These are phyloP conservation scores for Athripsodes cinereus DNA, from an alignment of 2,888 invertebrate genomes.

Conservation along the genomic window DNA sequence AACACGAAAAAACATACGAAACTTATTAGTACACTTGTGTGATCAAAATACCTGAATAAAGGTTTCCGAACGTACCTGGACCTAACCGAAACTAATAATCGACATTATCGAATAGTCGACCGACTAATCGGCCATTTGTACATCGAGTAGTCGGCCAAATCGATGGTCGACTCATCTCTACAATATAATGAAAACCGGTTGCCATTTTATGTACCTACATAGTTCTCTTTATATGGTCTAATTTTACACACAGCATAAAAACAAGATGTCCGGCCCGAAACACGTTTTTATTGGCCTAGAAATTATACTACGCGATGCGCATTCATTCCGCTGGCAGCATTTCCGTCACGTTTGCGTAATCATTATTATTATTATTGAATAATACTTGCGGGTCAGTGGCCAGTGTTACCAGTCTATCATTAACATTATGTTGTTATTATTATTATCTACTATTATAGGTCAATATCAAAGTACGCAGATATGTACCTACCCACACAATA, in stretches of 20 bases:
- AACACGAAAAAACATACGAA: too few species aligned
- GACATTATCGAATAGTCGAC: too few species aligned
- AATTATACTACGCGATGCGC: neutral
- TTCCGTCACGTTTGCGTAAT: slow-evolving; percentile 2
- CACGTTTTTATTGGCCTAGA: neutral
- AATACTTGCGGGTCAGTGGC: neutral
- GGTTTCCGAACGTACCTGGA: too few species aligned
- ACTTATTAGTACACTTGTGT: too few species aligned
- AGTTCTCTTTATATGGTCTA: too few species aligned
- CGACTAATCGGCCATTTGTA: too few species aligned
- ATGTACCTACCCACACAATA: neutral
- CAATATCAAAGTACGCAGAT: neutral
- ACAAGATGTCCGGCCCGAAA: neutral
- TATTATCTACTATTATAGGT: neutral
- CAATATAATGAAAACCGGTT: too few species aligned
- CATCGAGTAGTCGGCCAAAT: too few species aligned
- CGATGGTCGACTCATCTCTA: too few species aligned
- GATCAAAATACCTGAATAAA: too few species aligned
- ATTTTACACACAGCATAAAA: neutral
- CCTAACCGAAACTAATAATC: too few species aligned
- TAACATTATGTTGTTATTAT: neutral
- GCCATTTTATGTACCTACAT: too few species aligned
- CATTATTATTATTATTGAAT: neutral
- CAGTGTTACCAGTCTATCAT: neutral
- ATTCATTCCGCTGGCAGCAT: neutral